Conservation (phyloP, 1,140 invertebrate genomes). For the Drosophila willistoni region DNA sequence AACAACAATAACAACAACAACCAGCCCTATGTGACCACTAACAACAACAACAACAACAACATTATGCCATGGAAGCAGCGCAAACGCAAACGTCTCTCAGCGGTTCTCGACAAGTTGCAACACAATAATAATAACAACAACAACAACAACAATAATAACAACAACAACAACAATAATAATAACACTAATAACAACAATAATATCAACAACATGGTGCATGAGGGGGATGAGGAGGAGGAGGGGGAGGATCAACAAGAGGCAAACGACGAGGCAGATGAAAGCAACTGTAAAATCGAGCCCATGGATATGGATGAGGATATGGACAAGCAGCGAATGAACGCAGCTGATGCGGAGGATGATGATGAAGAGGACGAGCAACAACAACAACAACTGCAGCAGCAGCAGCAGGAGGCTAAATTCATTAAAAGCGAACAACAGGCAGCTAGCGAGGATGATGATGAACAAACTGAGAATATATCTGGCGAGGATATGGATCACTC, state of each 20-base stretch:
- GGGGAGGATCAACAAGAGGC: too few species aligned
- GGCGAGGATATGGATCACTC: slow-evolving; percentile 73
- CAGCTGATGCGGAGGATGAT: slow-evolving; percentile 36
- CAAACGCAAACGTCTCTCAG: slow-evolving; percentile 89
- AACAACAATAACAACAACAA: slow-evolving; percentile 84
- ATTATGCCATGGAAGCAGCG: slow-evolving; percentile 85
- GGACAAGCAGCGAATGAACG: slow-evolving; percentile 31
- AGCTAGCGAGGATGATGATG: slow-evolving; percentile 64
- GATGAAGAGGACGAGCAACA: slow-evolving; percentile 45
- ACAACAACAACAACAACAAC: slow-evolving; percentile 66
- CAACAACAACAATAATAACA: slow-evolving; percentile 65
- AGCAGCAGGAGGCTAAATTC: slow-evolving; percentile 61
- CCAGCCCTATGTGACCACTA: slow-evolving; percentile 86
- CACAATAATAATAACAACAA: slow-evolving; percentile 71
- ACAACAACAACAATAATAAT: slow-evolving; percentile 11
- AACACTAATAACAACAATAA: not conserved
- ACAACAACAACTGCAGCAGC: slow-evolving; percentile 24
- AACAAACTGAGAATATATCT: slow-evolving; percentile 65
- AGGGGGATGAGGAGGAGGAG: too few species aligned
- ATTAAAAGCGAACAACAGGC: slow-evolving; percentile 63
- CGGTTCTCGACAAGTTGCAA: slow-evolving; percentile 89
- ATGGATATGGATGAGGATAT: slow-evolving; percentile 80
- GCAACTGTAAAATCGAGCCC: slow-evolving; percentile 70
- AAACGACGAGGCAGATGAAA: slow-evolving; percentile 8
- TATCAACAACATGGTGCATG: too few species aligned